Percentiles rank a stretch among this genome's conserved stretches.
These are phyloP conservation scores for Drosophila lacicola DNA, from an alignment of 2,888 invertebrate genomes.

Conservation along the genomic window DNA sequence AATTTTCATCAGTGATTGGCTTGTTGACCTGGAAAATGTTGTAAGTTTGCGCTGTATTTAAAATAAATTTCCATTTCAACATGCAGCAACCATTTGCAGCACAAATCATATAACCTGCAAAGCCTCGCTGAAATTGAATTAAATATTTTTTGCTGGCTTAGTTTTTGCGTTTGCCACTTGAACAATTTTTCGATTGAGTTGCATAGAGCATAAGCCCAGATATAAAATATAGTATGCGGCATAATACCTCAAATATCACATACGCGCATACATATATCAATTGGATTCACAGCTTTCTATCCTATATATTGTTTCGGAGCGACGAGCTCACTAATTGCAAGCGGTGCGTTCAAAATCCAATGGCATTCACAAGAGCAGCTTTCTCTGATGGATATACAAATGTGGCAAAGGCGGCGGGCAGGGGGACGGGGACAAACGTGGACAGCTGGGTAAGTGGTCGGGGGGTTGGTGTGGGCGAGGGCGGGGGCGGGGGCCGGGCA, in stretches of 20 bases:
- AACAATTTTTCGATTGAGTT: conserved; percentile 61
- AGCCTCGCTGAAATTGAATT: conserved; percentile 10
- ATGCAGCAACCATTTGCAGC: conserved; percentile 4
- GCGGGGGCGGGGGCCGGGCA: conserved; percentile 37
- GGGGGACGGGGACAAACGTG: neutral
- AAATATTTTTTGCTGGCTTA: conserved; percentile 21
- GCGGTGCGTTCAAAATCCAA: conserved; percentile 61
- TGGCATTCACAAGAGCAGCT: conserved; percentile 52
- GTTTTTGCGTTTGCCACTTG: conserved; percentile 44
- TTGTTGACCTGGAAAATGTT: conserved; percentile 2
- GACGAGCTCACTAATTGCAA: conserved; percentile 68
- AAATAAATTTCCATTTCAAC: conserved; percentile 4
- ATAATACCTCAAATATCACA: conserved; percentile 15
- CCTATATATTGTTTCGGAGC: conserved; percentile 24
- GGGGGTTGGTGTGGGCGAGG: conserved; percentile 3
- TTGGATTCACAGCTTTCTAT: conserved; percentile 19
- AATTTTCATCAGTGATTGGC: neutral
- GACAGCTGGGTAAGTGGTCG: conserved; percentile 17
- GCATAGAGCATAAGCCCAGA: conserved; percentile 16
- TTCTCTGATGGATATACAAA: conserved; percentile 19
- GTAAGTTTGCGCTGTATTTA: neutral
- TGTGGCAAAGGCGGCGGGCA: conserved; percentile 18
- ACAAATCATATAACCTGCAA: conserved; percentile 8
- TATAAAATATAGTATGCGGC: neutral
- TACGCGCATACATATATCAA: conserved; percentile 17